phyloP scores from a whole-genome alignment of 2,888 invertebrate genomes.

The Aphrophora alni region DNA sequence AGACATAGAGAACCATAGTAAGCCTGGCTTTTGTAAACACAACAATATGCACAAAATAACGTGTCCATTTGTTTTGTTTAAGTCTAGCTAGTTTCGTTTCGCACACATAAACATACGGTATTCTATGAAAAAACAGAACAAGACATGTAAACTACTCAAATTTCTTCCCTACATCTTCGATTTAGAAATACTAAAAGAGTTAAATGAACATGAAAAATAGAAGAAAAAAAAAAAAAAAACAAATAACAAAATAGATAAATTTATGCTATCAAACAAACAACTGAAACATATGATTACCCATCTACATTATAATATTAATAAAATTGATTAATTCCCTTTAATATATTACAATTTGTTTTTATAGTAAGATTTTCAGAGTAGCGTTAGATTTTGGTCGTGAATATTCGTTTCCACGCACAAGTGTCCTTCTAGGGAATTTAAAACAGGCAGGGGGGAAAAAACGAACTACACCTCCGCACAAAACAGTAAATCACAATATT shows the following conservation, averaged over 20 bases:
- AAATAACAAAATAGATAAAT: conserved; percentile 33
- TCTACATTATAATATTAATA: conserved; percentile 25
- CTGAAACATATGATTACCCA: conserved; percentile 32
- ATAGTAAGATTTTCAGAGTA: conserved; percentile 36
- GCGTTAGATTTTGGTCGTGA: conserved; percentile 30
- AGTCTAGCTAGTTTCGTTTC: neutral
- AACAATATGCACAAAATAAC: neutral
- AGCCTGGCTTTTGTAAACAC: neutral
- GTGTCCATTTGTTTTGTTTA: neutral
- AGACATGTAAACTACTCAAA: conserved; percentile 9
- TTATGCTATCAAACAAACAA: conserved; percentile 36
- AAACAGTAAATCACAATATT: neutral
- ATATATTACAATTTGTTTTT: conserved; percentile 26
- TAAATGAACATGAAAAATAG: neutral
- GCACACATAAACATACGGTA: neutral
- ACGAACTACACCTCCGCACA: conserved; percentile 25
- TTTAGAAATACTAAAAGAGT: neutral
- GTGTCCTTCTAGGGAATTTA: neutral
- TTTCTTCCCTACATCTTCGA: neutral
- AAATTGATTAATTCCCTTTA: conserved; percentile 34
- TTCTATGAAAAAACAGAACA: neutral
- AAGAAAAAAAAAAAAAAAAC: neutral
- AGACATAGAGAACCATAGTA: neutral
- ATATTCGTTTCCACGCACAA: conserved; percentile 16
- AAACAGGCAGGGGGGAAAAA: neutral